phyloP scores from a whole-genome alignment of 2,113 vertebrate genomes.

The Archocentrus centrarchus region DNA sequence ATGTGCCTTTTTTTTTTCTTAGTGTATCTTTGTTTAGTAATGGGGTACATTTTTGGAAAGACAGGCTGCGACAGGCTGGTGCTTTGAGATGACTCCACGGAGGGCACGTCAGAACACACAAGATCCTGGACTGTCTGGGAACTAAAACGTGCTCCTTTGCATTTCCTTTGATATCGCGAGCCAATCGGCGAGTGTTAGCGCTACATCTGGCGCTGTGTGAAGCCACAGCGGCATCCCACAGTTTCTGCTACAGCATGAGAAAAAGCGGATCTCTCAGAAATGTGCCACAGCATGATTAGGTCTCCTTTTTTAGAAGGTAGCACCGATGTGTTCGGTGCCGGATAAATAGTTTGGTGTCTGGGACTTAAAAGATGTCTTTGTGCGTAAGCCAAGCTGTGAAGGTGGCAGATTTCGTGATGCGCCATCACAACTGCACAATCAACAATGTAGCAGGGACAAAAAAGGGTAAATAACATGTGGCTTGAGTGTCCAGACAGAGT shows the following conservation, averaged over 20 bases:
- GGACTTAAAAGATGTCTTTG: conserved; percentile 61
- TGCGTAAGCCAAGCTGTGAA: conserved; percentile 55
- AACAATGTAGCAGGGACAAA: conserved; percentile 16
- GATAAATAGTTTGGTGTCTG: conserved; percentile 65
- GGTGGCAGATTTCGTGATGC: conserved; percentile 59
- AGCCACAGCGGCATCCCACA: background rate
- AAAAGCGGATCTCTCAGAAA: conserved; percentile 17
- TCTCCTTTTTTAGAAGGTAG: conserved; percentile 28
- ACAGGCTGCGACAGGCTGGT: conserved; percentile 22
- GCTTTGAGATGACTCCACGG: conserved; percentile 16
- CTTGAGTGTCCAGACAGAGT: background rate
- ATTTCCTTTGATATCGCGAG: conserved; percentile 21
- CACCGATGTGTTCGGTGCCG: conserved; percentile 51
- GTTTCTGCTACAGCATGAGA: conserved; percentile 30
- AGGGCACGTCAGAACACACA: conserved; percentile 29
- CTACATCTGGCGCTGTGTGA: conserved; percentile 20
- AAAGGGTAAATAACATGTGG: conserved; percentile 32
- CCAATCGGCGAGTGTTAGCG: background rate
- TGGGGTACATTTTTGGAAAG: conserved; percentile 32
- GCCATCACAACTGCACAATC: conserved; percentile 52
- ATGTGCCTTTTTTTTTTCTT: conserved; percentile 23
- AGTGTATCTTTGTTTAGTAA: conserved; percentile 23
- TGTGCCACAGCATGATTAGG: conserved; percentile 26
- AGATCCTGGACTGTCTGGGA: background rate
- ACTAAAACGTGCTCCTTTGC: background rate